Evolutionary conservation across 2,888 invertebrate species (phyloP).

Genomic region (Erynnis tages): DNA sequence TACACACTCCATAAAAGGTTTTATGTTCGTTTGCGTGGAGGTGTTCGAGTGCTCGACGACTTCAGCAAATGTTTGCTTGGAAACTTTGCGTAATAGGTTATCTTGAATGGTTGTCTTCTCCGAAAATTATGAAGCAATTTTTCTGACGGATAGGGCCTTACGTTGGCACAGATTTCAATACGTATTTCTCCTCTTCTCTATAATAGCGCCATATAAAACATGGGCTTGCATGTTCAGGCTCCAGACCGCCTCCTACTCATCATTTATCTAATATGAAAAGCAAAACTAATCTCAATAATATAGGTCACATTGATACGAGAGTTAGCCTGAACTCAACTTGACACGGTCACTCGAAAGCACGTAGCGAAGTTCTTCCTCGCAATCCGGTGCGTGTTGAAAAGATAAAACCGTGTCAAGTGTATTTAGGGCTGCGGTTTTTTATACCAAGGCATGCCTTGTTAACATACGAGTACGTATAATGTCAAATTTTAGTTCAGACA

Average conservation of each 20-base stretch:
- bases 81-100: too few species aligned
- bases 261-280: not conserved
- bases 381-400: conserved; percentile 11
- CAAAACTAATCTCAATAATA: not conserved
- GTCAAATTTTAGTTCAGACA: too few species aligned
- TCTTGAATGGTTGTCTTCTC: too few species aligned
- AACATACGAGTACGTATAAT: not conserved
- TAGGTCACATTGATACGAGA: not conserved
- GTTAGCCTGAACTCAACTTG: conserved; percentile 9
- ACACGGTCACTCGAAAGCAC: conserved; percentile 16
- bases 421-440: not conserved
- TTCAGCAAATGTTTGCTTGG: too few species aligned
- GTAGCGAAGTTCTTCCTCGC: conserved; percentile 13
- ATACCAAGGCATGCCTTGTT: not conserved
- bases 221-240: too few species aligned
- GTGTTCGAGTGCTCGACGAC: too few species aligned
- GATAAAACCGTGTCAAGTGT: conserved; percentile 18
- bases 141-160: too few species aligned
- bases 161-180: too few species aligned
- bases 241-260: not conserved
- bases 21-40: not conserved
- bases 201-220: too few species aligned
- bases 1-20: not conserved
- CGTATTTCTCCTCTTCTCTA: too few species aligned
- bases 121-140: too few species aligned